Conservation (phyloP, 2,113 vertebrate genomes). For the Gymnobelideus leadbeateri region DNA sequence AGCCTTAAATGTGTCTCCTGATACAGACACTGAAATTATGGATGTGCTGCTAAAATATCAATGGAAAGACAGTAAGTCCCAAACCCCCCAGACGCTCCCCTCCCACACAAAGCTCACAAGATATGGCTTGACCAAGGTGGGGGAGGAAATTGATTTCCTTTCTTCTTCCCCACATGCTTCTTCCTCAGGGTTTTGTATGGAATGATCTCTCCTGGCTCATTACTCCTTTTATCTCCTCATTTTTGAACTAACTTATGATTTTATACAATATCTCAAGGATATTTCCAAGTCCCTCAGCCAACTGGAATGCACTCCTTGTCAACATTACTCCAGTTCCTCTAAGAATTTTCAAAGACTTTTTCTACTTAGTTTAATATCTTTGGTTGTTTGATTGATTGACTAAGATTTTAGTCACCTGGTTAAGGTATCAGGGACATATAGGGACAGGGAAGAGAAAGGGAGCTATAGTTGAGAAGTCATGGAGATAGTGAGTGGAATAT, state of each 20-base stretch:
- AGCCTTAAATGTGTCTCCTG: not conserved
- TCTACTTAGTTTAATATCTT: not conserved
- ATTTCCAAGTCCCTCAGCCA: not conserved
- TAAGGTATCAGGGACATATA: not conserved
- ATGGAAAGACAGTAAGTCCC: not conserved
- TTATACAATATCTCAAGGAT: not conserved
- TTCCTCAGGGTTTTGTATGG: not conserved
- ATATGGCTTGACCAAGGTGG: not conserved
- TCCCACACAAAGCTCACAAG: not conserved
- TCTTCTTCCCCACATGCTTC: not conserved
- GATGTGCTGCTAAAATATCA: not conserved
- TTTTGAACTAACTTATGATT: not conserved
- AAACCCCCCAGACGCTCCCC: not conserved
- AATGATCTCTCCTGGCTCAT: not conserved
- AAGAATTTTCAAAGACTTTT: not conserved
- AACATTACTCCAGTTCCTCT: not conserved
- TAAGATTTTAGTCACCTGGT: not conserved
- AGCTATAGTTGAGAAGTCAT: not conserved
- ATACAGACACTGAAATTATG: not conserved
- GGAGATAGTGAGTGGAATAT: not conserved
- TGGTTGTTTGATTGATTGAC: not conserved
- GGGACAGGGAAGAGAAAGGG: not conserved
- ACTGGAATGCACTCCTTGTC: not conserved
- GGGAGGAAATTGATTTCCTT: not conserved
- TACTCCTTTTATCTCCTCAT: not conserved